These are phyloP conservation scores for Catharus fuscescens DNA, from an alignment of 2,113 vertebrate genomes.

Conservation along the genomic window DNA sequence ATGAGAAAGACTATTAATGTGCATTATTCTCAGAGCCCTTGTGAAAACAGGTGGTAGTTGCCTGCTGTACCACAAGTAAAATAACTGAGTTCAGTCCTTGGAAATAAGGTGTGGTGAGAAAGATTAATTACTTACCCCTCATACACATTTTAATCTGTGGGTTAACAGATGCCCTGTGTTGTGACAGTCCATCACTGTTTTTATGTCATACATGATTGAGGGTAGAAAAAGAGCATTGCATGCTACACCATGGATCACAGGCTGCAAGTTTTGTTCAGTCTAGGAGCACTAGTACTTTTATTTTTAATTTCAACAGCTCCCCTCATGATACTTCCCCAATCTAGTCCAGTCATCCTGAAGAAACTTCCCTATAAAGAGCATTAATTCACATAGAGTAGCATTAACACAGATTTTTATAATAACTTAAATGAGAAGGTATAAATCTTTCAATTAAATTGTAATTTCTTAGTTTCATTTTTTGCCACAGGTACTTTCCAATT, in stretches of 20 bases:
- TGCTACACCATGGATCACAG: not conserved
- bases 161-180: not conserved
- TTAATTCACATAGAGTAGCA: not conserved
- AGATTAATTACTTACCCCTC: not conserved
- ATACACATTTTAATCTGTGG: not conserved
- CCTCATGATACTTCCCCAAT: not conserved
- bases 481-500: not conserved
- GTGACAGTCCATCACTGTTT: not conserved
- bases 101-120: not conserved
- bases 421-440: not conserved
- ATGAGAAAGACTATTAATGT: fast-evolving
- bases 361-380: not conserved
- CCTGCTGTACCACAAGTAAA: not conserved
- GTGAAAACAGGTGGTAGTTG: not conserved
- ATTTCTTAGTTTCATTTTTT: not conserved
- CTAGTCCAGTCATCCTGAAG: not conserved
- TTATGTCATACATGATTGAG: not conserved
- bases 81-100: not conserved
- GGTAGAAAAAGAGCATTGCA: not conserved
- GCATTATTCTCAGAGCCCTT: not conserved
- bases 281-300: not conserved
- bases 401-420: not conserved
- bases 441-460: not conserved
- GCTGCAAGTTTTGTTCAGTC: not conserved
- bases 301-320: not conserved